A percentile compares a stretch with the other conserved stretches of the same genome.
Conservation (phyloP, 2,888 invertebrate species). For the Cheilosia urbana region DNA sequence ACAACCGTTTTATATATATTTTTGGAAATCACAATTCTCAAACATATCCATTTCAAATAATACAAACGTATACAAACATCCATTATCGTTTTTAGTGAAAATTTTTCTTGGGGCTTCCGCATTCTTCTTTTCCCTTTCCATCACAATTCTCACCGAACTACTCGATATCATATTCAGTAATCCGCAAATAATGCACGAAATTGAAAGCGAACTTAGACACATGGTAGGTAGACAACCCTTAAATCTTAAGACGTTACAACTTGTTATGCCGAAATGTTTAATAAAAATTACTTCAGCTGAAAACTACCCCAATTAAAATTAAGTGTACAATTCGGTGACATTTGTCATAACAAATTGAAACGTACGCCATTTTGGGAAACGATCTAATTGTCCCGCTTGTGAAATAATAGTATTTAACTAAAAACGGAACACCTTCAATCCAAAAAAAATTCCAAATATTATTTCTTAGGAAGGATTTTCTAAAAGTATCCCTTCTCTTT, state of each 20-base stretch:
- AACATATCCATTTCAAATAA: constrained; percentile 14
- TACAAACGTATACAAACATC: background rate
- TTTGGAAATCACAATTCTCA: constrained; percentile 4
- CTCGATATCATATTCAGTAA: constrained; percentile 82
- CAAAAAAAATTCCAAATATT: background rate
- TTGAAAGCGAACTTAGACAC: constrained; percentile 82
- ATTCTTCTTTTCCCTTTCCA: constrained; percentile 82
- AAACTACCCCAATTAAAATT: no score
- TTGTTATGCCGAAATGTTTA: background rate
- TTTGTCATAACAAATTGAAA: no score
- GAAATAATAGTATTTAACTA: no score
- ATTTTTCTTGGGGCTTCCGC: constrained; percentile 82
- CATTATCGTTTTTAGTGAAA: constrained; percentile 60
- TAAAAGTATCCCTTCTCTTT: constrained; percentile 9
- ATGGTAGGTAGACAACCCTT: constrained; percentile 54
- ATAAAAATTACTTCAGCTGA: no score
- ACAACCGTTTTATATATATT: no score
- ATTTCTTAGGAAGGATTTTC: background rate
- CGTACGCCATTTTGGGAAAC: no score
- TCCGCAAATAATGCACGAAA: constrained; percentile 81
- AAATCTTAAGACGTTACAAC: background rate
- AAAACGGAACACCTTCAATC: background rate
- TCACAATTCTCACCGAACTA: constrained; percentile 82
- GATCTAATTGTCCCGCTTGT: no score
- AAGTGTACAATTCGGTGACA: no score